phyloP scores from a whole-genome alignment of 2,888 invertebrate genomes.

The Patella ulyssiponensis region DNA sequence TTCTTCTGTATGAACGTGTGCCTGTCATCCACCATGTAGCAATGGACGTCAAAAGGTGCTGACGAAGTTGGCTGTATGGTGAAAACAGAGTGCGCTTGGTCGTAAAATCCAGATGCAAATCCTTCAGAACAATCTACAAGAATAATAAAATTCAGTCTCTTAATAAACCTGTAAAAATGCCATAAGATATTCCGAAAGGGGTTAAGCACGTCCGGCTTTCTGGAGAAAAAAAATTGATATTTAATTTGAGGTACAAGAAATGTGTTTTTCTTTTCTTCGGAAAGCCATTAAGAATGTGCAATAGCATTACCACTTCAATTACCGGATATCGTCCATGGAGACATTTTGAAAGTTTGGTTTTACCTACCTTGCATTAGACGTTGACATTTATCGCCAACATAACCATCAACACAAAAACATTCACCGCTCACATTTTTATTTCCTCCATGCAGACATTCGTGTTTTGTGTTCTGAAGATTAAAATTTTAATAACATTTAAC shows the following conservation, averaged over 20 bases:
- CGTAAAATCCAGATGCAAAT: background rate
- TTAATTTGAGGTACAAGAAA: background rate
- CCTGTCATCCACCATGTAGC: background rate
- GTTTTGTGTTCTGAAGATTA: too few relatives aligned
- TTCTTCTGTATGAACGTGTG: background rate
- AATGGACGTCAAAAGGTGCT: background rate
- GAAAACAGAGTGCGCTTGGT: background rate
- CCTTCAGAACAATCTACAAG: background rate
- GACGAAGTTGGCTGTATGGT: background rate
- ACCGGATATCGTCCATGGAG: background rate
- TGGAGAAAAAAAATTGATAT: background rate
- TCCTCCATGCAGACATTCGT: too few relatives aligned
- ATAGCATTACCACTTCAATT: too few relatives aligned
- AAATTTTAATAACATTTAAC: too few relatives aligned
- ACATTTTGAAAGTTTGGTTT: background rate
- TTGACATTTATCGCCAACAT: background rate
- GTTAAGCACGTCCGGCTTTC: background rate
- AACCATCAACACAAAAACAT: background rate
- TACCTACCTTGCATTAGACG: background rate
- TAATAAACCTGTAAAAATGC: background rate
- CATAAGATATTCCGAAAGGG: too few relatives aligned
- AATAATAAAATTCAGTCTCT: background rate
- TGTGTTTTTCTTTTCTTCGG: too few relatives aligned
- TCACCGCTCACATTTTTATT: background rate
- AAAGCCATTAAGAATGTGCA: too few relatives aligned